phyloP scores from a whole-genome alignment of 2,797 vertebrate species.

The Dipus sagitta region DNA sequence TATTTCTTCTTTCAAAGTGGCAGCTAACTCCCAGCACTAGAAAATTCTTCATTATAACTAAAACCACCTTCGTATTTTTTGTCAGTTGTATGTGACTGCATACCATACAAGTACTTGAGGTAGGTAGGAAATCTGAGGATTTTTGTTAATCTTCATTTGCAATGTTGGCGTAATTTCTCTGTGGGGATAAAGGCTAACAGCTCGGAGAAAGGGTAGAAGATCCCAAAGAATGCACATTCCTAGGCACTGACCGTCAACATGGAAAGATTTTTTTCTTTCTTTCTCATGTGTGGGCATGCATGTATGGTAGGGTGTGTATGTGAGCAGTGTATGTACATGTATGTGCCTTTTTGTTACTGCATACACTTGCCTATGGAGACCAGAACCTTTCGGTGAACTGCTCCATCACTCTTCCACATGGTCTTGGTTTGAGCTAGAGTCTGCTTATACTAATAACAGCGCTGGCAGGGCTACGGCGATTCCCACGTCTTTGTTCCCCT shows the following conservation, averaged over 20 bases:
- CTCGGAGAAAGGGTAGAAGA: rapidly evolving
- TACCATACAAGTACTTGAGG: background rate
- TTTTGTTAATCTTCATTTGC: background rate
- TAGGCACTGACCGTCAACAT: background rate
- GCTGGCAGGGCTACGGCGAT: too few species aligned
- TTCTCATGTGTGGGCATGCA: too few species aligned
- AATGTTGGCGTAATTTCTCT: background rate
- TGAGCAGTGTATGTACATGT: too few species aligned
- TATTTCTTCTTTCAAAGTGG: slow-evolving; percentile 50
- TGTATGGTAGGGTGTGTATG: too few species aligned
- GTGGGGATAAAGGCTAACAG: background rate
- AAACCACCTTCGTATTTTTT: slow-evolving; percentile 34
- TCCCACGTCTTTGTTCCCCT: too few species aligned
- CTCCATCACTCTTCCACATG: too few species aligned
- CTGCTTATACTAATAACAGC: too few species aligned
- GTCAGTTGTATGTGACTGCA: background rate
- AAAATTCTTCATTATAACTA: slow-evolving; percentile 48
- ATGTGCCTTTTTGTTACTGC: too few species aligned
- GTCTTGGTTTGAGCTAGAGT: too few species aligned
- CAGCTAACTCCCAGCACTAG: background rate
- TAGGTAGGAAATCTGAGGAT: background rate
- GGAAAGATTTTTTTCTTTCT: background rate
- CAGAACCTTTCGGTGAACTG: too few species aligned
- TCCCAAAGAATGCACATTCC: background rate
- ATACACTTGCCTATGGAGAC: too few species aligned